Evolutionary conservation across 2,888 invertebrate species (phyloP).

Genomic region (Leucophora obtusa): DNA sequence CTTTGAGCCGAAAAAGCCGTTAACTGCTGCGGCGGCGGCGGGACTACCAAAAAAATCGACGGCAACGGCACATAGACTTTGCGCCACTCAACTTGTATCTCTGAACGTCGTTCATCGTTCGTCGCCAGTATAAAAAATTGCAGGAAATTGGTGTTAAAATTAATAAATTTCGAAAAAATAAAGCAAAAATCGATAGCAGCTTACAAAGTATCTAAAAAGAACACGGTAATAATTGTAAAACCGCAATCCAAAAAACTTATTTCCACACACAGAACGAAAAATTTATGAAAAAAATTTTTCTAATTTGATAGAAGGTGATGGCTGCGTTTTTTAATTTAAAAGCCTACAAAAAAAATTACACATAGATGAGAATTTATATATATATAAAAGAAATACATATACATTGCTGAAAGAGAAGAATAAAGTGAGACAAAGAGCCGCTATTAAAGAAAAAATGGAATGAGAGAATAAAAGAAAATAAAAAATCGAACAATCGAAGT

Average conservation of each 20-base stretch:
- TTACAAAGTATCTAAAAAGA: conserved; percentile 14
- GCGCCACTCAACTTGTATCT: no score
- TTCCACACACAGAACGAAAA: conserved; percentile 34
- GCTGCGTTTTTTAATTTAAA: conserved; percentile 52
- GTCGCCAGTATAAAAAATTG: conserved; percentile 53
- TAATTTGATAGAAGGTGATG: conserved; percentile 50
- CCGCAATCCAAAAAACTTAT: conserved; percentile 11
- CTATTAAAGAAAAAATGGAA: conserved; percentile 41
- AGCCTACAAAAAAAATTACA: conserved; percentile 44
- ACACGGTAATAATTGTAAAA: conserved; percentile 49
- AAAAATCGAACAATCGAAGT: conserved; percentile 48
- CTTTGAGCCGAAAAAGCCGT: no score
- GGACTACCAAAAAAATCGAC: no score
- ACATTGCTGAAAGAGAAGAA: conserved; percentile 46
- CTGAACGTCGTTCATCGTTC: conserved; percentile 59
- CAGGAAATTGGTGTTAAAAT: conserved; percentile 53
- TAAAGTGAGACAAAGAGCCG: conserved; percentile 40
- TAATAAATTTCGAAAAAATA: conserved; percentile 20
- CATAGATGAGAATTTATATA: conserved; percentile 18
- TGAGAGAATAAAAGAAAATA: conserved; percentile 46
- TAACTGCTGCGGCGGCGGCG: no score
- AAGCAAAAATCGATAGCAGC: conserved; percentile 4
- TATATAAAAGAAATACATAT: conserved; percentile 40
- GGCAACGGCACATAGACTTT: no score
- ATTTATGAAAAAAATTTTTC: conserved; percentile 28